Base-by-base conservation (phyloP, 2,888 invertebrate species). In the Caenorhabditis japonica region DNA sequence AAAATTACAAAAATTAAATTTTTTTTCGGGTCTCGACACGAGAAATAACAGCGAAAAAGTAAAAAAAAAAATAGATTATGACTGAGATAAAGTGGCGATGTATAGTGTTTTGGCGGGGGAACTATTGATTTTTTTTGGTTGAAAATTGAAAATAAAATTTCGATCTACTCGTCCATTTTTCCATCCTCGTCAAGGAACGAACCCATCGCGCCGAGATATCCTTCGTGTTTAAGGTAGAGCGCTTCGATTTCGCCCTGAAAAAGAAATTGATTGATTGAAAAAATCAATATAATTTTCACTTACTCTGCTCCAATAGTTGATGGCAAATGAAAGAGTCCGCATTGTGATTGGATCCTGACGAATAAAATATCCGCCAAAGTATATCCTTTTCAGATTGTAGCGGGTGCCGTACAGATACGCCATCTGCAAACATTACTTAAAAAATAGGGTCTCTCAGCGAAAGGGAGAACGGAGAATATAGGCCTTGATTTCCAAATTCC, bases 331-430 rank as follows among this genome's bases (percentile, higher is more conserved):
- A 60, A 92, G 91, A 4, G 92, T 92, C 79, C 92, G 91, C 92
- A 92, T 92, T 55, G 91, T 92, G 10, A 92, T 88, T 0, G 92
- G 92, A 88, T 92, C 92, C 83, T 92, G 92, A 36, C 92, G 89
- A 33, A 92, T 89, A 87, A 92, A 92, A 85, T 91, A 92, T n/a
- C 92, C 92, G 33, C 92, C 92, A 87, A 92, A 92, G 82, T 92
- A 92, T 56, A 92, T 91, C 88, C 90, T 88, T 78, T 91, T 90
- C 79, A 92, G 88, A 23, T 90, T 89, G 85, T 92, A 91, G 79
- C 92, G 90, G 86, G 91, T 90, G 19, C 92, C 92, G 83, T 92
- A 91, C 1, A 92, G 89, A 86, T 90, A 91, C 27, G 92, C 91
- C 79, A 92, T 91, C 88, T 92, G 92, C 38, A 79, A 47, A 55